Conservation (phyloP, 35 echinoderm and acorn worm genomes). For the Eucidaris tribuloides region DNA sequence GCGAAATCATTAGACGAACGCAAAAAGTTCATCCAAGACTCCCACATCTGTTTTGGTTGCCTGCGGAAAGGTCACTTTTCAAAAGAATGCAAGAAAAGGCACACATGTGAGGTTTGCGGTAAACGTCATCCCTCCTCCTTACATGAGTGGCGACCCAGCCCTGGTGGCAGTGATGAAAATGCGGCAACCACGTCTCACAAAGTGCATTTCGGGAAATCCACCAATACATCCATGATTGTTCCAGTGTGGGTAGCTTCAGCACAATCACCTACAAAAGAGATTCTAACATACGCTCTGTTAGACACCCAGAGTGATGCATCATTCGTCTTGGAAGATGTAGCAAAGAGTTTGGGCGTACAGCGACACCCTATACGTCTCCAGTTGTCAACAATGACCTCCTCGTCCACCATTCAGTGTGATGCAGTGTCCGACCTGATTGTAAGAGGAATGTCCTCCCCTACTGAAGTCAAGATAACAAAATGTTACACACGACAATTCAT, state of each 20-base stretch:
- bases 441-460: conserved; percentile 3
- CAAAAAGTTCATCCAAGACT: conserved; percentile 50
- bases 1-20: conserved; percentile 19
- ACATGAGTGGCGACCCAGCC: conserved; percentile 29
- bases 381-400: conserved; percentile 42
- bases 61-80: conserved; percentile 50
- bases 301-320: conserved; percentile 69
- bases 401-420: conserved; percentile 26
- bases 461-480: not conserved
- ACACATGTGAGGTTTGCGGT: conserved; percentile 51
- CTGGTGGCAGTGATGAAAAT: not conserved
- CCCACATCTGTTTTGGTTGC: conserved; percentile 63
- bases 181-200: not conserved
- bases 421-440: conserved; percentile 14
- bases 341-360: conserved; percentile 1
- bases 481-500: conserved; percentile 1
- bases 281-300: conserved; percentile 52
- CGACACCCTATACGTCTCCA: not conserved
- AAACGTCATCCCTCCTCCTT: conserved; percentile 48
- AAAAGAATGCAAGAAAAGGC: conserved; percentile 45
- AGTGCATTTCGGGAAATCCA: not conserved
- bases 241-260: conserved; percentile 27
- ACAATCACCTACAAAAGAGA: not conserved
- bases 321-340: conserved; percentile 23
- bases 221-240: conserved; percentile 52